These are phyloP conservation scores for Phragmatobia fuliginosa DNA, from an alignment of 2,888 invertebrate genomes.

Conservation along the genomic window DNA sequence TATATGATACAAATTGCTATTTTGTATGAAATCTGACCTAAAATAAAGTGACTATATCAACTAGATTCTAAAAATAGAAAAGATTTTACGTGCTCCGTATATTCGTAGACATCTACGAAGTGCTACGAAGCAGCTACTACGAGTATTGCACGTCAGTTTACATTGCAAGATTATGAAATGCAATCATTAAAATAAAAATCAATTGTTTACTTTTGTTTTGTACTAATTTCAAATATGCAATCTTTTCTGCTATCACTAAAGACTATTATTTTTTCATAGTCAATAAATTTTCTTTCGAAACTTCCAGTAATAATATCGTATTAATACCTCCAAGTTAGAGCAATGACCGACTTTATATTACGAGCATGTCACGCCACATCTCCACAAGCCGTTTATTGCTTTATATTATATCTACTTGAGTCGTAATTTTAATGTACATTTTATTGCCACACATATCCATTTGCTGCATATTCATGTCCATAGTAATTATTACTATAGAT, in stretches of 20 bases:
- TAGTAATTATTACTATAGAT: background rate
- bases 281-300: background rate
- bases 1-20: no score
- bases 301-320: background rate
- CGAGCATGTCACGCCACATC: background rate
- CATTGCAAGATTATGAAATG: background rate
- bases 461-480: background rate
- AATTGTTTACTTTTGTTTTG: background rate
- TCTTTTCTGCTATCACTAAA: background rate
- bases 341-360: background rate
- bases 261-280: background rate
- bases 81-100: background rate
- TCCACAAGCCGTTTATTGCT: background rate
- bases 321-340: background rate
- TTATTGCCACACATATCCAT: background rate
- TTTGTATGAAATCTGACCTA: background rate
- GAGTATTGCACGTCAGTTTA: background rate
- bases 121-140: background rate
- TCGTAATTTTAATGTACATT: background rate
- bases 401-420: background rate
- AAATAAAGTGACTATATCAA: background rate
- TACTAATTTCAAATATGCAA: background rate
- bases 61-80: background rate
- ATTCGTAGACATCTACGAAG: conserved; percentile 8
- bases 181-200: background rate